A percentile compares a stretch with the other conserved stretches of the same genome.
Evolutionary conservation across 2,113 vertebrate genomes (phyloP).

Genomic region (Oncorhynchus gorbuscha): DNA sequence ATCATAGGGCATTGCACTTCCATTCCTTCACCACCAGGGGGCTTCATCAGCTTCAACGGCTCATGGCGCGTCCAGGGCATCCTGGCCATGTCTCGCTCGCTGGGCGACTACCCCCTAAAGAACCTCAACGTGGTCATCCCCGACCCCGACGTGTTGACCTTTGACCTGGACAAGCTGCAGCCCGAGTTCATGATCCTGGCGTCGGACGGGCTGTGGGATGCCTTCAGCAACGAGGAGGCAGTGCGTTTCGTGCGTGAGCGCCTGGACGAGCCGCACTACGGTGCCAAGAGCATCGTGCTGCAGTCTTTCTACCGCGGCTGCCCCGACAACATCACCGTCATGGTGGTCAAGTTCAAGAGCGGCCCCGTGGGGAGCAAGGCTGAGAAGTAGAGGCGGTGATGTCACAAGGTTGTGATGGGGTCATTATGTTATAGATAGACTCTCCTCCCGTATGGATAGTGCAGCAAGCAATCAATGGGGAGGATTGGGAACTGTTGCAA

Average conservation of each 20-base stretch:
- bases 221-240: slow-evolving; percentile 98
- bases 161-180: slow-evolving; percentile 96
- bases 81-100: slow-evolving; percentile 95
- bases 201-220: slow-evolving; percentile 96
- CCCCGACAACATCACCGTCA: slow-evolving; percentile 97
- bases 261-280: slow-evolving; percentile 94
- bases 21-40: slow-evolving; percentile 72
- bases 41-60: slow-evolving; percentile 98
- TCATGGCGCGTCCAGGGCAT: slow-evolving; percentile 98
- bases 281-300: slow-evolving; percentile 96
- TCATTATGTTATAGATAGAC: background rate
- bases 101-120: slow-evolving; percentile 97
- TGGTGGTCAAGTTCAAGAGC: slow-evolving; percentile 98
- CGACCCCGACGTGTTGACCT: slow-evolving; percentile 91
- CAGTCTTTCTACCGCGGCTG: slow-evolving; percentile 98
- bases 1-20: slow-evolving; percentile 15
- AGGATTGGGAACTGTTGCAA: background rate
- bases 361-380: slow-evolving; percentile 73
- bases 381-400: background rate
- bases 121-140: slow-evolving; percentile 95
- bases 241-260: slow-evolving; percentile 95
- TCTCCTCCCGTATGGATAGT: background rate
- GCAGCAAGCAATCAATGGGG: background rate
- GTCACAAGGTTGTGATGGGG: background rate
- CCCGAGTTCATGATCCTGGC: slow-evolving; percentile 98